Evolutionary conservation across 2,888 invertebrate genomes (phyloP).

Genomic region (Muscina levida): DNA sequence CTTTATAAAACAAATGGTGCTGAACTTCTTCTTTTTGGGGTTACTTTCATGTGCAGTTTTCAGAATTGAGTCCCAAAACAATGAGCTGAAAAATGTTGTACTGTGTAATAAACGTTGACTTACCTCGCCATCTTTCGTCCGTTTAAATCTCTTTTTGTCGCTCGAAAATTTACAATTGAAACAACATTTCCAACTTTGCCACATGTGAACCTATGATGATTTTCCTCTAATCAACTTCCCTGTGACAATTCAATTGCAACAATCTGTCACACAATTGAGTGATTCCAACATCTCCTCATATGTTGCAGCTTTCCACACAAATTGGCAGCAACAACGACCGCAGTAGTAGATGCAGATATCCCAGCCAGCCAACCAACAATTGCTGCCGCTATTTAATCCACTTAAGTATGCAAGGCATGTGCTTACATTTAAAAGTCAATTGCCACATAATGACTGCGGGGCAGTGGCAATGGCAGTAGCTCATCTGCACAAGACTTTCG

Average conservation of each 20-base stretch:
- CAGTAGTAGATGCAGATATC: slow-evolving; percentile 8
- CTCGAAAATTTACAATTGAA: no score
- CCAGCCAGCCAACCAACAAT: slow-evolving; percentile 14
- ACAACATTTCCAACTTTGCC: no score
- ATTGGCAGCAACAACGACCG: background rate
- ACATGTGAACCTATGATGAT: no score
- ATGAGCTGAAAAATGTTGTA: no score
- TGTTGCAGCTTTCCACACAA: background rate
- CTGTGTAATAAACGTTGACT: no score
- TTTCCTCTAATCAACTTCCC: slow-evolving; percentile 24
- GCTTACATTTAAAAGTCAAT: slow-evolving; percentile 64
- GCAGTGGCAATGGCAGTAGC: slow-evolving; percentile 4
- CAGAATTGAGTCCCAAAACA: no score
- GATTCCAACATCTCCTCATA: slow-evolving; percentile 41
- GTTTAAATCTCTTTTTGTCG: no score
- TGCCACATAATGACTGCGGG: slow-evolving; percentile 62
- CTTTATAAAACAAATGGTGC: no score
- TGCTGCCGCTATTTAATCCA: slow-evolving; percentile 55
- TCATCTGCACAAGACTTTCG: slow-evolving; percentile 10
- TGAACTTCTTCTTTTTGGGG: no score
- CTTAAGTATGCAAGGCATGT: slow-evolving; percentile 64
- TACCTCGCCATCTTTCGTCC: no score
- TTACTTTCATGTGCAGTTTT: no score
- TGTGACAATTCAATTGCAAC: slow-evolving; percentile 64
- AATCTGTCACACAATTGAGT: slow-evolving; percentile 55